Percentiles rank a stretch among this genome's conserved stretches.
phyloP scores from a whole-genome alignment of 2,797 vertebrate genomes.

The Lycodopsis pacificus region DNA sequence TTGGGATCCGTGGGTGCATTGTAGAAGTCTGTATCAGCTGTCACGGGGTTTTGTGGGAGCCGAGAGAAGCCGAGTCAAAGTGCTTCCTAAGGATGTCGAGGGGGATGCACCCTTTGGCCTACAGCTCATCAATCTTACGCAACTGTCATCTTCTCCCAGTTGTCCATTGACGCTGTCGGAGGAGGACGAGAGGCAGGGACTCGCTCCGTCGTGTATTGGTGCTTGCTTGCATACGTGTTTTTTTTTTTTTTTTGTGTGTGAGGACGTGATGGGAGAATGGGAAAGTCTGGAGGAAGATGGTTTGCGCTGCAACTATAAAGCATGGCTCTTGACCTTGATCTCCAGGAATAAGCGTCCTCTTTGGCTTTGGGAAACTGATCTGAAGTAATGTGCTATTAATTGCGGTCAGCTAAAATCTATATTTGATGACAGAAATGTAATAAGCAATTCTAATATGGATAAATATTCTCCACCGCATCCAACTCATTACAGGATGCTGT shows the following conservation, averaged over 20 bases:
- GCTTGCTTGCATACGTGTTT: slow-evolving; percentile 5
- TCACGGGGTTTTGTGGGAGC: slow-evolving; percentile 75
- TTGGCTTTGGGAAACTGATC: slow-evolving; percentile 13
- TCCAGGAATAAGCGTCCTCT: neutral
- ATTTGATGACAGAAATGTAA: slow-evolving; percentile 10
- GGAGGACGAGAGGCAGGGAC: slow-evolving; percentile 36
- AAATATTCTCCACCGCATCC: slow-evolving; percentile 2
- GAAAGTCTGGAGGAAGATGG: too few relatives aligned
- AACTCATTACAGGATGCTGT: neutral
- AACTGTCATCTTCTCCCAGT: slow-evolving; percentile 71
- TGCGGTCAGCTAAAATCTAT: slow-evolving; percentile 4
- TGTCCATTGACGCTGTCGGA: slow-evolving; percentile 62
- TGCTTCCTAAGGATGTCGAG: slow-evolving; percentile 80
- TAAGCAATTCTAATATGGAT: neutral
- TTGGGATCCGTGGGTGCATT: slow-evolving; percentile 43
- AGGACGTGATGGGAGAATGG: too few relatives aligned
- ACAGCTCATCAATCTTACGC: slow-evolving; percentile 78
- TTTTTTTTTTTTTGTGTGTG: too few relatives aligned
- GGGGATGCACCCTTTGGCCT: slow-evolving; percentile 77
- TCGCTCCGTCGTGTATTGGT: slow-evolving; percentile 21
- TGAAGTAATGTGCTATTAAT: slow-evolving; percentile 6
- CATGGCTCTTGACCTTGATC: slow-evolving; percentile 41
- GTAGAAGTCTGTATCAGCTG: slow-evolving; percentile 63
- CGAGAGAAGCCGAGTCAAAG: slow-evolving; percentile 65
- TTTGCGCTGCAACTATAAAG: neutral